Conservation (phyloP, 2,888 invertebrate species). For the Girardia tigrina region DNA sequence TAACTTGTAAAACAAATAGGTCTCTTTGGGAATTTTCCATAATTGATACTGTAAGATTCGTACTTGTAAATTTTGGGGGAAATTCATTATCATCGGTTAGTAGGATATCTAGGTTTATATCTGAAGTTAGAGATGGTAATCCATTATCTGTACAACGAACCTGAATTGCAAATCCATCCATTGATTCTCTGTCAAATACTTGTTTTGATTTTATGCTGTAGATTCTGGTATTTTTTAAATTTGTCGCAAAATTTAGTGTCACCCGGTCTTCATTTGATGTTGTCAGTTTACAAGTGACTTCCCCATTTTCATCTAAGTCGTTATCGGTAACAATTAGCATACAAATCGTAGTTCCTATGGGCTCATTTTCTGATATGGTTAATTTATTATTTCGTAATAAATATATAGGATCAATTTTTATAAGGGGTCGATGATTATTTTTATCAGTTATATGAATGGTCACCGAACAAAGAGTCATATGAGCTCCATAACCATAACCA, state of each 20-base stretch:
- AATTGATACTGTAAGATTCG: neutral
- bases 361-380: constrained; percentile 26
- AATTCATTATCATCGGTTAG: constrained; percentile 32
- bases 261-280: constrained; percentile 8
- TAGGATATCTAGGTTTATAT: constrained; percentile 31
- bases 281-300: constrained; percentile 29
- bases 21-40: constrained; percentile 25
- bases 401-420: constrained; percentile 32
- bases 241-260: constrained; percentile 20
- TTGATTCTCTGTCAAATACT: constrained; percentile 32
- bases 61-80: constrained; percentile 27
- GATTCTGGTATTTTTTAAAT: constrained; percentile 29
- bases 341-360: constrained; percentile 2
- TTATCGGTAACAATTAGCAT: constrained; percentile 30
- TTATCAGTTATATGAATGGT: constrained; percentile 30
- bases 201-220: constrained; percentile 32
- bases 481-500: constrained; percentile 14
- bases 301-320: constrained; percentile 27
- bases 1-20: constrained; percentile 26
- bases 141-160: constrained; percentile 30
- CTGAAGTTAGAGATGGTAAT: constrained; percentile 29
- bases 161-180: constrained; percentile 25
- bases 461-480: constrained; percentile 29
- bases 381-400: constrained; percentile 1
- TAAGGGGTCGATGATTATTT: constrained; percentile 33